Evolutionary conservation across 37 sponge, comb jelly and placozoan genomes (phyloP).

Genomic region (Bolinopsis microptera): DNA sequence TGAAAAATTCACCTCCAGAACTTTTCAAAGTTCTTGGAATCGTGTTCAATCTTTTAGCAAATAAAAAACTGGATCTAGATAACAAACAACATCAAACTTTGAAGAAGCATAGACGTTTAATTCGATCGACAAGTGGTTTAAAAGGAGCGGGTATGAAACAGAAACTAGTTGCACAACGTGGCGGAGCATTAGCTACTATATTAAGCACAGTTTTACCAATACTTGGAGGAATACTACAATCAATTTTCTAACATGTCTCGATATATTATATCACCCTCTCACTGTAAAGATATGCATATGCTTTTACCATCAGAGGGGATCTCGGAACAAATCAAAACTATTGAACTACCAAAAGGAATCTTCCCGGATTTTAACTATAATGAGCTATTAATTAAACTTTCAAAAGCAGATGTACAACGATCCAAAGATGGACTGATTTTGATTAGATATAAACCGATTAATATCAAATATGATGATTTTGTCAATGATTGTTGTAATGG

Average conservation of each 20-base stretch:
- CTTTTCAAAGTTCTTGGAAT: background rate
- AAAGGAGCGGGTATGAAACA: background rate
- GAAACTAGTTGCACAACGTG: background rate
- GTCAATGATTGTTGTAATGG: too few relatives aligned
- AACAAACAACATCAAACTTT: background rate
- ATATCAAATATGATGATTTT: too few relatives aligned
- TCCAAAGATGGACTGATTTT: too few relatives aligned
- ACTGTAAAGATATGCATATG: too few relatives aligned
- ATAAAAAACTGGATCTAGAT: background rate
- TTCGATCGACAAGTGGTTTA: background rate
- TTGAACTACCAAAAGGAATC: too few relatives aligned
- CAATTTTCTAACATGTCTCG: constrained; percentile 10
- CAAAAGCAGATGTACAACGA: too few relatives aligned
- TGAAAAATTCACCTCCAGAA: background rate
- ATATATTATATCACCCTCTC: too few relatives aligned
- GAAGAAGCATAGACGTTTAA: background rate
- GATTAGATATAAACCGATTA: too few relatives aligned
- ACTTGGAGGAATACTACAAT: background rate
- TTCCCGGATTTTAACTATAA: too few relatives aligned
- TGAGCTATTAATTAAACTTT: too few relatives aligned
- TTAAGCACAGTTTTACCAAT: constrained; percentile 13
- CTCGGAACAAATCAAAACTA: too few relatives aligned
- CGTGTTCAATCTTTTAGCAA: constrained; percentile 10
- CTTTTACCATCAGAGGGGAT: too few relatives aligned
- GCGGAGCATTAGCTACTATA: background rate